A percentile compares a stretch with the other conserved stretches of the same genome.
Conservation (phyloP, 2,113 vertebrate species). For the Ia io region DNA sequence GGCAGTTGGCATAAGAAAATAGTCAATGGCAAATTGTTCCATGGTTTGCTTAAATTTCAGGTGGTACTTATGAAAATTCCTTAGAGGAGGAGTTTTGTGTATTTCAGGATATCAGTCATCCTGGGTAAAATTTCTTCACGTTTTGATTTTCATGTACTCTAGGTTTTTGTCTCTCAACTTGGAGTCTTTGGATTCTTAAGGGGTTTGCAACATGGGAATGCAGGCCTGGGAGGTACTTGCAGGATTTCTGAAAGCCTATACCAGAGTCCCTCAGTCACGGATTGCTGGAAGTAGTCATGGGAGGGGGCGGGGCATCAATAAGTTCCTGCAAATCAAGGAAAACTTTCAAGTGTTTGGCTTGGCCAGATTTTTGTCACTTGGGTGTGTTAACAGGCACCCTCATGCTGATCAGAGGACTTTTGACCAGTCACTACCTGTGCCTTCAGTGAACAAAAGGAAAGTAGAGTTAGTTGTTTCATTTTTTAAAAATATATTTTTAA, state of each 20-base stretch:
- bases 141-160: background rate
- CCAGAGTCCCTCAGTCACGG: background rate
- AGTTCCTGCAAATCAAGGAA: background rate
- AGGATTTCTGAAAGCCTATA: background rate
- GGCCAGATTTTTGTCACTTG: background rate
- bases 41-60: background rate
- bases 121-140: background rate
- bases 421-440: background rate
- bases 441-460: background rate
- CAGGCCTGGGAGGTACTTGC: background rate
- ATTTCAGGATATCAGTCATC: background rate
- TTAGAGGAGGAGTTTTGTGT: background rate
- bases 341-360: background rate
- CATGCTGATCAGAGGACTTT: background rate
- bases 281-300: background rate
- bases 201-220: background rate
- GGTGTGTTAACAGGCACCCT: background rate
- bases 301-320: background rate
- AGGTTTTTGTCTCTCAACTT: background rate
- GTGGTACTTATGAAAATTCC: background rate
- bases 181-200: background rate
- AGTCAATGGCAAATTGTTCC: background rate
- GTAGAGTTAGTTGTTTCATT: background rate
- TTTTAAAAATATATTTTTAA: background rate
- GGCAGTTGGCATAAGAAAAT: constrained; percentile 33